Evolutionary conservation across 2,888 invertebrate genomes (phyloP), one percentile per base, ranked within the genome.

Genomic region (Oxystoma pomonae): DNA sequence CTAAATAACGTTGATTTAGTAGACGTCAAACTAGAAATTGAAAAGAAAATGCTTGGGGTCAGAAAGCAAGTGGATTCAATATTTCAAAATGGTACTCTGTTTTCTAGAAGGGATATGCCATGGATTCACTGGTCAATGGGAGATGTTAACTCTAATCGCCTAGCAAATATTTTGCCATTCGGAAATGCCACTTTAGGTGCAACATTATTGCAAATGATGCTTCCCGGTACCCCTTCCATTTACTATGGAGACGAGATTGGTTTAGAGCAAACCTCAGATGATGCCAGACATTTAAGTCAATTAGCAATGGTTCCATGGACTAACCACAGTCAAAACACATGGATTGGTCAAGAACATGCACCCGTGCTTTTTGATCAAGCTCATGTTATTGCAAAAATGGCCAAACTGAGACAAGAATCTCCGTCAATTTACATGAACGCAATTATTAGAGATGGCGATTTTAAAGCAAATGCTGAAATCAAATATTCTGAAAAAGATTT

Each of bases 221-320:
- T 97, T 51, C 96, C 96, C 0, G 97, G 91, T 1, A 92, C 94
- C 0, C 87, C 94, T 0, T 91, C 88, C 70, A 87, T 95, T 71
- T 94, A 95, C 80, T 96, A 96, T 78, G 96, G 96, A 0, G 95
- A 96, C 78, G 96, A 96, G 83, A 87, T 96, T 66, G 90, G 90
- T 1, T 81, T 93, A 69, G 82, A 83, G 57, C 86, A 88, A 68
- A 75, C 85, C 1, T 74, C 81, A 53, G 85, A 86, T 71, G 85
- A 86, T 71, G 82, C 85, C 50, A 82, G 83, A 69, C 85, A 88
- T 73, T 77, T 89, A 16, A 87, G 89, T 70, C 90, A 91, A 74
- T 79, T 91, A 59, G 83, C 86, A 0, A 86, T 87, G 22, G 92
- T 92, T 91, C 81, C 83, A 17, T 92, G 90, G 86, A 69, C 68